Conservation (phyloP, 2,888 invertebrate species). For the Xestia sexstrigata region DNA sequence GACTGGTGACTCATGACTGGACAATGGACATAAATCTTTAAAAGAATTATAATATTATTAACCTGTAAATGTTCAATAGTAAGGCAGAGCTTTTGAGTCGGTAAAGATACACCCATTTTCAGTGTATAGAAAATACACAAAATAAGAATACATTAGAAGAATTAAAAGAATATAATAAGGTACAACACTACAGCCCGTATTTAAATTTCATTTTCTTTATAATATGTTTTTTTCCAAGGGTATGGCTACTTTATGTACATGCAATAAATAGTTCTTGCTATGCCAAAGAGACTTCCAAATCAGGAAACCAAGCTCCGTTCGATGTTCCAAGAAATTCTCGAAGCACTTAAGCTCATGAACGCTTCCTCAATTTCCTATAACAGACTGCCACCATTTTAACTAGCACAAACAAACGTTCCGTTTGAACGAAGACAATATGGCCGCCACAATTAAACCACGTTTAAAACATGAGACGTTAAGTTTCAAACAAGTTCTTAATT, state of each 20-base stretch:
- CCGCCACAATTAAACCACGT: slow-evolving; percentile 56
- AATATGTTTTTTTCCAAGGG: neutral
- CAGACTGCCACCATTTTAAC: slow-evolving; percentile 12
- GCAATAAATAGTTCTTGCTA: neutral
- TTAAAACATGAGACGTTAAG: slow-evolving; percentile 59
- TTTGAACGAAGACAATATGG: slow-evolving; percentile 52
- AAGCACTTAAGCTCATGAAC: slow-evolving; percentile 1
- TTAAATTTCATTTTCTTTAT: too few species aligned
- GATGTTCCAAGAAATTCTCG: slow-evolving; percentile 1
- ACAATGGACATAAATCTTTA: neutral
- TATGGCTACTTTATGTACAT: neutral
- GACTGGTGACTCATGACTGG: neutral
- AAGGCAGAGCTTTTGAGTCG: neutral
- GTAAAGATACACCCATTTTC: neutral
- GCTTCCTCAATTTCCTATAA: slow-evolving; percentile 1
- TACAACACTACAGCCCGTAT: neutral
- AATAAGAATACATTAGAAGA: neutral
- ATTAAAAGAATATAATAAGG: neutral
- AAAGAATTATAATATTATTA: neutral
- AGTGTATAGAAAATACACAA: neutral
- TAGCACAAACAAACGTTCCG: slow-evolving; percentile 17
- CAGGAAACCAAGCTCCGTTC: neutral
- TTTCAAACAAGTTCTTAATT: slow-evolving; percentile 64
- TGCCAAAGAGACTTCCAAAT: neutral
- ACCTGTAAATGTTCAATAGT: neutral